Evolutionary conservation across 64 coral and sea anemone species (phyloP), one percentile per base, ranked within the genome.

Genomic region (Cladopsammia gracilis): DNA sequence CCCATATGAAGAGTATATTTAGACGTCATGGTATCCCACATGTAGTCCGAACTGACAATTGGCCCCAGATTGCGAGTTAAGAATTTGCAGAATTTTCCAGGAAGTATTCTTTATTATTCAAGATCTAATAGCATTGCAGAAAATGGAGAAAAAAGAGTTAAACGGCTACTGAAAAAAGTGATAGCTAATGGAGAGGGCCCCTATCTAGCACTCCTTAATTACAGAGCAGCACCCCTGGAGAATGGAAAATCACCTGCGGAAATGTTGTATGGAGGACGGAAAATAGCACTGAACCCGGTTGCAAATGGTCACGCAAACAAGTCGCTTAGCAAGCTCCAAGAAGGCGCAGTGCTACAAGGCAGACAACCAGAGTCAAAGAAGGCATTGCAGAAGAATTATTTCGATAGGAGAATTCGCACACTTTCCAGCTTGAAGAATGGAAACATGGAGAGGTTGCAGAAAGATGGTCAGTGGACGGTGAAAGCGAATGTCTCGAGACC

Each of bases 1-100:
- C 73, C 64, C 82, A 87, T 34, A 93, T 75, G 46, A 93, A 87
- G 79, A n/a, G n/a, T n/a, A n/a, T n/a, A n/a, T n/a, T n/a, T n/a
- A n/a, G n/a, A n/a, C n/a, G n/a, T n/a, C n/a, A n/a, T n/a, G n/a
- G n/a, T n/a, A n/a, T n/a, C n/a, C n/a, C n/a, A n/a, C n/a, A n/a
- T n/a, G n/a, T n/a, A 4, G 68, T 94, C 4, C 62, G 44, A 10
- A 79, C 75, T 6, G 85, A 89, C 59, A 84, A 83, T 45, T 85
- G 92, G 7, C 83, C 85, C 18, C 92, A 94, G 24, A n/a, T n/a
- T n/a, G n/a, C n/a, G n/a, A n/a, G n/a, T n/a, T n/a, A n/a, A n/a
- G n/a, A n/a, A n/a, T n/a, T n/a, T n/a, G n/a, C n/a, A n/a, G n/a
- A n/a, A 23, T 88, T 88, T 89, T 62, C 86, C 34, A 87, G 79